Evolutionary conservation across 2,888 invertebrate species (phyloP), one percentile per base, ranked within the genome.

Genomic region (Stenolophus ochropezus): DNA sequence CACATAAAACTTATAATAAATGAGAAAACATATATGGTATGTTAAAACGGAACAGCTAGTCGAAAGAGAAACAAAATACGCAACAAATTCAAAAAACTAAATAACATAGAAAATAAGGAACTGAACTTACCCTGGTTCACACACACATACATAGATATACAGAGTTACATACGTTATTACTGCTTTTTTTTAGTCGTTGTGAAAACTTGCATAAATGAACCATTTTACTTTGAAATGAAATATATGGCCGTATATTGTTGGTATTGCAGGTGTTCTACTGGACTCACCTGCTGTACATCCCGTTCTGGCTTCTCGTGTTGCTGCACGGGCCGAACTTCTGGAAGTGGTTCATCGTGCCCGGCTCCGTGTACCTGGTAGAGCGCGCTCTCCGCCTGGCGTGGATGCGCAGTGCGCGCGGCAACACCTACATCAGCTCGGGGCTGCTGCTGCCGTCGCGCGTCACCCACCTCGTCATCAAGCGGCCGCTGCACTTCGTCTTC

Each of bases 271-370:
- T 96, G 25, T 98, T 98, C 89, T 98, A 98, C 89, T 97, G 97
- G 96, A 96, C 97, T 0, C 98, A 98, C 88, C 90, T 97, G 33
- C 90, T 98, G 83, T 97, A 97, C 89, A 91, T 97, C 1, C 95
- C 96, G 0, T 98, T 97, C 88, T 97, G 96, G 96, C 89, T 95
- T 16, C 89, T 98, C 1, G 90, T 95, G 11, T 92, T 97, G 58
- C 91, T 97, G 82, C 98, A 98, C 88, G 97, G 95, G 0, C 97
- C 97, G 0, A 96, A 96, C 88, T 98, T 97, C 89, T 98, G 97
- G 97, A 97, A 96, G 88, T 98, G 98, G 97, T 96, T 98, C 88
- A 90, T 96, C 33, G 89, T 93, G 1, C 98, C 98, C 0, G 96
- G 96, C 0, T 86, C 94, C 0, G 89, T 97, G 0, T 98, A 96